Conservation (phyloP, 2,797 vertebrate species). For the Mionectes olivaceus region DNA sequence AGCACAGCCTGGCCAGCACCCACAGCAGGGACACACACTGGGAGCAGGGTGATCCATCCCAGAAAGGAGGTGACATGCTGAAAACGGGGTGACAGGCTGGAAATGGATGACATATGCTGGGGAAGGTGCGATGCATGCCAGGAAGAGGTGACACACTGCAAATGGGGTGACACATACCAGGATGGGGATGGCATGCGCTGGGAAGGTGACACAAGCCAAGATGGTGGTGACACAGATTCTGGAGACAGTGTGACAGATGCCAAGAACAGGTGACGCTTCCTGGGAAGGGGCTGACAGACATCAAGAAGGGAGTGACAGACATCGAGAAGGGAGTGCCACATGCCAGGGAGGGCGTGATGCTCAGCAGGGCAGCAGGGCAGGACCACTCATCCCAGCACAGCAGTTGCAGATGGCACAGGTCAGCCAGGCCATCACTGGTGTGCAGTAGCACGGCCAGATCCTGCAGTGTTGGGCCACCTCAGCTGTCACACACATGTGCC, state of each 20-base stretch:
- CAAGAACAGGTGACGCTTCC: not conserved
- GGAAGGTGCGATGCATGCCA: not conserved
- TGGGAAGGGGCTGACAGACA: not conserved
- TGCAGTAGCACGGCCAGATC: not conserved
- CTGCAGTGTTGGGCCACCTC: not conserved
- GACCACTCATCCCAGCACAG: not conserved
- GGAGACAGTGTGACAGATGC: fast-evolving
- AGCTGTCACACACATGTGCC: fast-evolving
- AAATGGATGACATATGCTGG: not conserved
- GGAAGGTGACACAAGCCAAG: not conserved
- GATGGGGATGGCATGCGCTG: not conserved
- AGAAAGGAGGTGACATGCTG: not conserved
- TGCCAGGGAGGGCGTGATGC: not conserved
- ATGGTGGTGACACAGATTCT: not conserved
- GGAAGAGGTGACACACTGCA: not conserved
- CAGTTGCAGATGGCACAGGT: not conserved
- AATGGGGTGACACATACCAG: not conserved
- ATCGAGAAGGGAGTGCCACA: not conserved
- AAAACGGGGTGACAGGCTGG: not conserved
- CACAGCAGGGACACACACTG: fast-evolving
- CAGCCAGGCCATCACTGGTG: not conserved
- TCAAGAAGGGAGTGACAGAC: not conserved
- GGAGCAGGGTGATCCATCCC: not conserved
- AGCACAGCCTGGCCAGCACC: fast-evolving
- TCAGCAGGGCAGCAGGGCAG: not conserved